Conservation (phyloP, 2,888 invertebrate genomes). For the Phalangium opilio region DNA sequence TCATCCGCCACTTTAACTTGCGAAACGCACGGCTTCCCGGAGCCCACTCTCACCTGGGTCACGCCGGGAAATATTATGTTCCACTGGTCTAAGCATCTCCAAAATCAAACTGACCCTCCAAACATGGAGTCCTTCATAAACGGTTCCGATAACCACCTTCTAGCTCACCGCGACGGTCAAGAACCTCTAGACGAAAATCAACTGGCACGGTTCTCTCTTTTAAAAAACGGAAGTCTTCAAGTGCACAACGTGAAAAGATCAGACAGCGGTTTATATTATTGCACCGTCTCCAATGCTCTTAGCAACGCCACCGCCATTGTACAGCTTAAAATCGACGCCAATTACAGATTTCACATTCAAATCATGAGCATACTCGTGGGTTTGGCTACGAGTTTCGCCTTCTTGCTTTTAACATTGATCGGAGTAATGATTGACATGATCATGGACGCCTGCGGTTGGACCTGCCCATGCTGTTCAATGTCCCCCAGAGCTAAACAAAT, state of each 20-base stretch:
- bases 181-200: no score
- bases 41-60: conserved; percentile 83
- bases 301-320: conserved; percentile 62
- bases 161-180: conserved; percentile 6
- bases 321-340: conserved; percentile 65
- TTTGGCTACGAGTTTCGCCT: conserved; percentile 56
- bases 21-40: conserved; percentile 91
- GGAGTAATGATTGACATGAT: conserved; percentile 52
- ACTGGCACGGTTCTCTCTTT: conserved; percentile 11
- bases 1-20: conserved; percentile 58
- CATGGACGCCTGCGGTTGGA: conserved; percentile 20
- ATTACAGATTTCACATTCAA: conserved; percentile 65
- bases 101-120: not conserved
- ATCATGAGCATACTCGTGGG: conserved; percentile 71
- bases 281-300: conserved; percentile 67
- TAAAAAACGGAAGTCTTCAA: conserved; percentile 12
- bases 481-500: conserved; percentile 66
- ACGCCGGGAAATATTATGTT: conserved; percentile 38
- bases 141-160: conserved; percentile 2
- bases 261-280: conserved; percentile 44
- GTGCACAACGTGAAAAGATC: conserved; percentile 12
- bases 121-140: not conserved
- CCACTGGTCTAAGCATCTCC: conserved; percentile 54
- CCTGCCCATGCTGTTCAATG: conserved; percentile 42
- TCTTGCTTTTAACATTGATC: conserved; percentile 61